A percentile compares a stretch with the other conserved stretches of the same genome.
phyloP scores from a whole-genome alignment of 2,797 vertebrate genomes.

The Anguilla pacifica region DNA sequence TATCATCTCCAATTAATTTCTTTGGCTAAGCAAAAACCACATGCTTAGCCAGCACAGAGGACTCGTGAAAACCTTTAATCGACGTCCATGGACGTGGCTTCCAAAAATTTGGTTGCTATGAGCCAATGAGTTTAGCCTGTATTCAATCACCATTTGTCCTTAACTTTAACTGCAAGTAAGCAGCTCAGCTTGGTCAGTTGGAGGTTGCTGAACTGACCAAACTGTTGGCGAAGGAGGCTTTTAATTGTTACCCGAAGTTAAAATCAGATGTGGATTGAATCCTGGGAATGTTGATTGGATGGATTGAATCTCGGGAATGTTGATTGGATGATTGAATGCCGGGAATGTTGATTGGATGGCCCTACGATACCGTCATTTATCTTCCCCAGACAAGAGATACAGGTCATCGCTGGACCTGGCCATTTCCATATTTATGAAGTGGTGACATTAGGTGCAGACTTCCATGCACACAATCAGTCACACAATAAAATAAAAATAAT shows the following conservation, averaged over 20 bases:
- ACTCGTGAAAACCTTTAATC: slow-evolving; percentile 41
- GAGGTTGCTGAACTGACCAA: neutral
- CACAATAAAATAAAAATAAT: neutral
- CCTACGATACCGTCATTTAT: neutral
- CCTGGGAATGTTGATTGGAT: too few species aligned
- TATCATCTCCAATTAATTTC: slow-evolving; percentile 57
- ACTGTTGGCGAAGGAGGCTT: neutral
- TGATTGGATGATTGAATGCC: too few species aligned
- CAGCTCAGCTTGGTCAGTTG: neutral
- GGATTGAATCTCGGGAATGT: too few species aligned
- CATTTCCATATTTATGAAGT: neutral
- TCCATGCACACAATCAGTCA: neutral
- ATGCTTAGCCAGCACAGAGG: slow-evolving; percentile 34
- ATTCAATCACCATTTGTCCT: neutral
- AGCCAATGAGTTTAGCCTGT: neutral
- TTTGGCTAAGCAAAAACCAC: slow-evolving; percentile 48
- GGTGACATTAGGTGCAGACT: neutral
- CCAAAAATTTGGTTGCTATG: slow-evolving; percentile 38
- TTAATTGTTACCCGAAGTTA: neutral
- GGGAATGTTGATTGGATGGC: neutral
- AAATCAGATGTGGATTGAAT: neutral
- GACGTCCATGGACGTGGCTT: slow-evolving; percentile 36
- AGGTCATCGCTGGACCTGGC: neutral
- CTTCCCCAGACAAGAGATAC: neutral
- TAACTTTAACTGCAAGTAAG: neutral